A percentile compares a stretch with the other conserved stretches of the same genome.
Conservation (phyloP, 2,113 vertebrate genomes). For the Perca schrenkii region DNA sequence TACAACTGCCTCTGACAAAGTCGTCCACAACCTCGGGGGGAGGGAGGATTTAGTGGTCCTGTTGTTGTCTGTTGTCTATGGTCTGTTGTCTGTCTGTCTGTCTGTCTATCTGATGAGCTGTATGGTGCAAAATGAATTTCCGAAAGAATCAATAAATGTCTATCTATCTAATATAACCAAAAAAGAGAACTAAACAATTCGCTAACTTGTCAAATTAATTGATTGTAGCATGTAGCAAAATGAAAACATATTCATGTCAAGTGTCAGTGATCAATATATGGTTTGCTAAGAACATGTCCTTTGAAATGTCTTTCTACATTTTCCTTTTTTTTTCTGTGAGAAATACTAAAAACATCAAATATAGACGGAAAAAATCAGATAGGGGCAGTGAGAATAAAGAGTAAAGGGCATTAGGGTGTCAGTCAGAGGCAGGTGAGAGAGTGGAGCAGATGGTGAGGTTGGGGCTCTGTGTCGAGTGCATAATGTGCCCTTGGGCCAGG, state of each 20-base stretch:
- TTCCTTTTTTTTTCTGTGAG: not conserved
- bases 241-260: not conserved
- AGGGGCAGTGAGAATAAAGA: not conserved
- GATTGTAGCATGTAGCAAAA: not conserved
- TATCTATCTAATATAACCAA: not conserved
- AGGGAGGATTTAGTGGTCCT: no score
- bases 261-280: not conserved
- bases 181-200: not conserved
- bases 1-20: not conserved
- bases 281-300: not conserved
- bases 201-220: not conserved
- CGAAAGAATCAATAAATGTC: no score
- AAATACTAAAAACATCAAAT: not conserved
- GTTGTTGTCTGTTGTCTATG: no score
- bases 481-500: slow-evolving; percentile 66
- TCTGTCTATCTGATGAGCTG: no score
- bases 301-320: not conserved
- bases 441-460: slow-evolving; percentile 80
- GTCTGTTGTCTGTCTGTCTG: no score
- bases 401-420: slow-evolving; percentile 16
- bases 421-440: slow-evolving; percentile 73
- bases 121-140: no score
- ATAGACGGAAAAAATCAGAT: not conserved
- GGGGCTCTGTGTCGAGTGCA: slow-evolving; percentile 71
- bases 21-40: not conserved